Base-by-base conservation (phyloP, 2,113 vertebrate species). In the Lipophrys pholis region DNA sequence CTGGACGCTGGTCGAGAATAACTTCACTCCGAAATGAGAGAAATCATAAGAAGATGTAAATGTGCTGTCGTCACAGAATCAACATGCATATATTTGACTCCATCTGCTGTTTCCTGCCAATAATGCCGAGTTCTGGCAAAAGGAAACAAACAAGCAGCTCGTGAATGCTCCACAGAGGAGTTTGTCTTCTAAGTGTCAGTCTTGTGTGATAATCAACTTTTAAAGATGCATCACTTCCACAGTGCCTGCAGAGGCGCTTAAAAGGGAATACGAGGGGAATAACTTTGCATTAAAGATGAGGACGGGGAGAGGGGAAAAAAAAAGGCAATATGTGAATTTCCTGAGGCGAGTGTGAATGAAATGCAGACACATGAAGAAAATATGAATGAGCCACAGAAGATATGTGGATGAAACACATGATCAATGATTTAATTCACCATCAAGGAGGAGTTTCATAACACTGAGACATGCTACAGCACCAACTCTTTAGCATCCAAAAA, bases 251-350 rank as follows among this genome's bases (percentile, higher is more conserved):
- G 63, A 76, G 50, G 41, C 35, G 65, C 71, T 82, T 76, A 73
- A 72, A 69, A 48, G 54, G 63, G 69, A 62, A 68, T 74, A 78
- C 63, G 61, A 63, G n/a, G 7, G 41, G 60, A 69, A 82, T 72
- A 69, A 73, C 16, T 84, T 67, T 84, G 63, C 73, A 69, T 84
- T 69, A 50, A 69, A 51, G 53, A 86, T 67, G 42, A 76, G 64
- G 41, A 30, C 4, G 21, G 2, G 21, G 21, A 30, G 21, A 30
- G 21, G 21, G 21, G 21, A 30, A 16, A 53, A 65, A 82, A 66
- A 75, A 40, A 69, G n/a, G 54, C n/a, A 62, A 69, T 49, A 54
- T 73, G 43, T 68, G 53, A 62, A 69, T 66, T 51, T 78, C 78
- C 67, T 56, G 40, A 73, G 63, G 76, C 15, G 0, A 70, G 65